These are phyloP conservation scores for Rhamphomyia laevipes DNA, from an alignment of 2,888 invertebrate genomes.

Conservation along the genomic window DNA sequence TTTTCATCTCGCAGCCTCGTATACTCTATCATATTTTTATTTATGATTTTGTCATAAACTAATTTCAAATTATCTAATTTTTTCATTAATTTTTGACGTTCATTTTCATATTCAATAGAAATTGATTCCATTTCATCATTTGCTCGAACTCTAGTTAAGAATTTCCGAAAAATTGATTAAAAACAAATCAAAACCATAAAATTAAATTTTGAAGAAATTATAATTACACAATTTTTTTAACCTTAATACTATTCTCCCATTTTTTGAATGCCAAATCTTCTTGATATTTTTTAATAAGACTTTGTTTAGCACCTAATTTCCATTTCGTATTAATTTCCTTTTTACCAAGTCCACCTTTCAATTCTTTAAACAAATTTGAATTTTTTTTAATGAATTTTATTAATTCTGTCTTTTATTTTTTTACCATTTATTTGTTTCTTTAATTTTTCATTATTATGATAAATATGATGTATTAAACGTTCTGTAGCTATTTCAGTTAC, in stretches of 20 bases:
- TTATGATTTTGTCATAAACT: conserved; percentile 17
- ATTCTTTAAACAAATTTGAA: neutral
- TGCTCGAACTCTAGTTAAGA: neutral
- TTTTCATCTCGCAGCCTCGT: conserved; percentile 26
- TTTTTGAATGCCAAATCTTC: conserved; percentile 21
- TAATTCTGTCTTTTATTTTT: no score
- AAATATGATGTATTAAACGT: conserved; percentile 18
- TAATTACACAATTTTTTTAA: conserved; percentile 23
- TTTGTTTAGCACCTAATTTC: conserved; percentile 21
- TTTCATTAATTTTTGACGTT: conserved; percentile 6
- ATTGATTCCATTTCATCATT: neutral
- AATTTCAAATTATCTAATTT: conserved; percentile 17
- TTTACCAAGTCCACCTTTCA: conserved; percentile 12
- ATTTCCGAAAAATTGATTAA: neutral
- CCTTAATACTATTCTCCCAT: conserved; percentile 23
- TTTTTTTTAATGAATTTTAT: neutral
- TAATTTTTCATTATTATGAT: conserved; percentile 18
- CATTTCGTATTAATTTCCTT: conserved; percentile 20
- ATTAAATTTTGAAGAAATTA: neutral
- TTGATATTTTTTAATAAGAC: conserved; percentile 22
- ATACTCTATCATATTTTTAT: conserved; percentile 19
- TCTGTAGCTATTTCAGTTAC: conserved; percentile 17
- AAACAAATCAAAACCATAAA: neutral
- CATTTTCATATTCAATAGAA: neutral
- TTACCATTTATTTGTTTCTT: conserved; percentile 18